Evolutionary conservation across 1,140 invertebrate genomes (phyloP).

Genomic region (Drosophila novamexicana): DNA sequence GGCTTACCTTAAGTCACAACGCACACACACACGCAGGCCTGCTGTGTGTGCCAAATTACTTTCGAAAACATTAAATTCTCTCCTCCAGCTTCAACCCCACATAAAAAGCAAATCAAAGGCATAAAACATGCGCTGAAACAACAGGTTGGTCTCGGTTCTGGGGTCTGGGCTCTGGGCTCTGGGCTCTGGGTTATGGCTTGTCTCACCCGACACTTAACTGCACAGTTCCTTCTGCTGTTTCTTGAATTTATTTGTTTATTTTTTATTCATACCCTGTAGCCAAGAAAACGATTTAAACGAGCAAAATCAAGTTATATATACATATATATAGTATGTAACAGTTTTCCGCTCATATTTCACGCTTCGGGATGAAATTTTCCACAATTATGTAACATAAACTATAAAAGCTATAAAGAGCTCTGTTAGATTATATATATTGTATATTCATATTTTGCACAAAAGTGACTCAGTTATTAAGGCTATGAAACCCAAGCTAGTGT

Average conservation of each 20-base stretch:
- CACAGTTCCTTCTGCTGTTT: background rate
- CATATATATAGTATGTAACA: too few relatives aligned
- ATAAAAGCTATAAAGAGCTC: too few relatives aligned
- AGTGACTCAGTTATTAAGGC: too few relatives aligned
- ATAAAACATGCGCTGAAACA: conserved; percentile 49
- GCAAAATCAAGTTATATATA: background rate
- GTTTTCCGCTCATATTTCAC: too few relatives aligned
- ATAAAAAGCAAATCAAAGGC: conserved; percentile 47
- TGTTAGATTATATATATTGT: too few relatives aligned
- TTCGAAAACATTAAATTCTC: conserved; percentile 50
- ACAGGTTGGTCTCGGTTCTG: conserved; percentile 43
- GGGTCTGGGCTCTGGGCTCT: background rate
- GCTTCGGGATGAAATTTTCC: too few relatives aligned
- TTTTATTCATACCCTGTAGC: background rate
- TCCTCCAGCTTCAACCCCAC: background rate
- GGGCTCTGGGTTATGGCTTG: background rate
- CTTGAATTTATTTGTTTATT: conserved; percentile 19
- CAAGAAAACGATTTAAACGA: background rate
- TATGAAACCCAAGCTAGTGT: too few relatives aligned
- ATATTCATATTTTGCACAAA: too few relatives aligned
- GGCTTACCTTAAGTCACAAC: conserved; percentile 56
- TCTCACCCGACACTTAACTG: conserved; percentile 15
- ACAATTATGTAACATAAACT: too few relatives aligned
- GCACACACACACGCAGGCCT: background rate
- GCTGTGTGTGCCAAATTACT: conserved; percentile 43